Base-by-base conservation (phyloP, 2,113 vertebrate genomes). In the Chaenogobius annularis region DNA sequence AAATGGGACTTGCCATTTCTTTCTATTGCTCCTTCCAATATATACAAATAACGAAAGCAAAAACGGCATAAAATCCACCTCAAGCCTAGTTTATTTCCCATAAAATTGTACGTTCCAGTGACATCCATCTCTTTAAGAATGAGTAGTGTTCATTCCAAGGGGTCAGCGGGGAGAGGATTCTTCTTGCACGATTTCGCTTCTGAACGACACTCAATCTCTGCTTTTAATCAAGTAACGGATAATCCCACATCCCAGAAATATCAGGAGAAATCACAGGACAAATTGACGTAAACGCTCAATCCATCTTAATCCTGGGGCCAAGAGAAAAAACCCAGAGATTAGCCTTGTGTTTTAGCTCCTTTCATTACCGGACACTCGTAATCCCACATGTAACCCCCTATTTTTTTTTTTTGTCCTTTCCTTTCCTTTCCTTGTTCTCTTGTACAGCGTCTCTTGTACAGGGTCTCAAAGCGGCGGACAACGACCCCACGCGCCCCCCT, bases 391-490 rank as follows among this genome's bases (percentile, higher is more conserved):
- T 82, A 74, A 83, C 22, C 0, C 5, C 26, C 26, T n/a, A n/a
- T n/a, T n/a, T 3, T 35, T 54, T 11, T 1, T 70, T 67, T 74
- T 72, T 17, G 1, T 20, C 5, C 19, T 54, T 55, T 3, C 10
- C n/a, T 9, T 55, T 22, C 54, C 17, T 6, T 50, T 5, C 22
- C 20, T 22, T 20, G n/a, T 55, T 22, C 26, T 70, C 69, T 64
- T 74, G 79, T 61, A 0, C 89, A 99, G 98, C n/a, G n/a, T n/a
- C 26, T 70, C 69, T 64, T 74, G 79, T 61, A 0, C 89, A 99
- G 98, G 97, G 98, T 78, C 95, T 99, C 62, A 98, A 98, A 88
- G 98, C 97, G 37, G 97, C 98, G 1, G 98, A 99, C 93, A 96
- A 96, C 10, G 98, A 99, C 78, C 97, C 96, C 69, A 98, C 96